Base-by-base conservation (phyloP, 2,888 invertebrate species). In the Hypsopygia costalis region DNA sequence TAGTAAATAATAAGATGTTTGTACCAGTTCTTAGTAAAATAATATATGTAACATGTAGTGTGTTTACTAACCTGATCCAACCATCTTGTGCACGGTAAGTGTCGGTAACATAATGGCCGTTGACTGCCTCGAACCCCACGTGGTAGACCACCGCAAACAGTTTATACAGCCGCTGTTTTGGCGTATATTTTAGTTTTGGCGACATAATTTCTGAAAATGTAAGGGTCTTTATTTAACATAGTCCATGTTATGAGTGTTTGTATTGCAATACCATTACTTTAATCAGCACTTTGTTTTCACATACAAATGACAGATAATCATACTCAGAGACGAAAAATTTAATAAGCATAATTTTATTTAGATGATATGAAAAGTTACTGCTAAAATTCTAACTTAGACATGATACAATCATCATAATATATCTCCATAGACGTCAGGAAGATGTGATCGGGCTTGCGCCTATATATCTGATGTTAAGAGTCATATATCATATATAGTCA, bases 71-170 rank as follows among this genome's bases (percentile, higher is more conserved):
- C 88, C 97, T 92, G 50, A 98, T 91, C 98, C 98, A 98, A 47
- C 94, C 94, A 39, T 94, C 94, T 67, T 97, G 97, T 16, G 95
- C 94, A 62, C 98, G 98, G 87, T 94, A 98, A 7, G 97, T 96
- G 71, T 98, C 98, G 0, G 97, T 96, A 34, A 98, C 92, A 67
- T 98, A 98, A 77, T 98, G 98, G 0, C 98, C 98, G 73, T 98
- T 98, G 10, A 94, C 95, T 0, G 98, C 96, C 72, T 97, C 97
- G 52, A 96, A 96, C 0, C 98, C 98, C 71, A 98, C 98, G 66
- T 98, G 98, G 78, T 98, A 98, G 37, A 98, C 98, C 31, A 98
- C 97, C 25, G 98, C 98, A 79, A 98, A 97, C 43, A 98, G 83
- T 74, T 97, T 97, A 88, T 98, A 98, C 55, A 94, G 92, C 43